Percentiles rank a stretch among this genome's conserved stretches.
These are phyloP conservation scores for Caenorhabditis virilis DNA, from an alignment of 2,888 invertebrate species.

Conservation along the genomic window DNA sequence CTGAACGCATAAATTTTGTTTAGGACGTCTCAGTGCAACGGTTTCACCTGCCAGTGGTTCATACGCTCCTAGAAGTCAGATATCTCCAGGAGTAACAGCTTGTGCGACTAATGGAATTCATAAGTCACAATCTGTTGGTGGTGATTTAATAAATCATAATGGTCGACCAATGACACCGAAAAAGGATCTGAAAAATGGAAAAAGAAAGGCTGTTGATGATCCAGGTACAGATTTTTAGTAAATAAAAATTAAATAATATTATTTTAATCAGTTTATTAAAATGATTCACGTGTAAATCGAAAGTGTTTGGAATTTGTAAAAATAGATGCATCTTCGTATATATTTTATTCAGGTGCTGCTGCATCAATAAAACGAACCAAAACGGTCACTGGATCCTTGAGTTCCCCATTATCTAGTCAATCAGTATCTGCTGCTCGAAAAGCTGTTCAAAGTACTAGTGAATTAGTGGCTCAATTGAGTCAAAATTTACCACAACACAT, in stretches of 20 bases:
- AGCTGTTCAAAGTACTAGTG: slow-evolving; percentile 46
- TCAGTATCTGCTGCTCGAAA: slow-evolving; percentile 44
- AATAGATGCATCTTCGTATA: background rate
- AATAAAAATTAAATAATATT: too few relatives aligned
- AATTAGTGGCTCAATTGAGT: slow-evolving; percentile 59
- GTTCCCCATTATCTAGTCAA: slow-evolving; percentile 8
- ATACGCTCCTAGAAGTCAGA: slow-evolving; percentile 43
- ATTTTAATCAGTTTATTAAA: too few relatives aligned
- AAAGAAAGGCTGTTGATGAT: slow-evolving; percentile 44
- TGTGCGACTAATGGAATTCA: slow-evolving; percentile 28
- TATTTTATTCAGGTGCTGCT: too few relatives aligned
- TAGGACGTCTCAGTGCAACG: slow-evolving; percentile 31
- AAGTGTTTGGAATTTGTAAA: background rate
- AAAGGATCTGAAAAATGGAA: slow-evolving; percentile 38
- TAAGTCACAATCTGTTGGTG: slow-evolving; percentile 54
- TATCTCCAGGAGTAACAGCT: slow-evolving; percentile 15
- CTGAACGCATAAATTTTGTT: background rate
- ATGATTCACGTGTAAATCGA: background rate
- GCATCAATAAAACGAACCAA: slow-evolving; percentile 48
- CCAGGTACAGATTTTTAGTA: background rate
- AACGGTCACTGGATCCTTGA: slow-evolving; percentile 41
- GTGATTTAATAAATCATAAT: slow-evolving; percentile 41
- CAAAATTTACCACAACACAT: slow-evolving; percentile 55
- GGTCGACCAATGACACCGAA: slow-evolving; percentile 18
- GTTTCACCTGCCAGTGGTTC: slow-evolving; percentile 55